Percentiles rank a stretch among this genome's conserved stretches.
These are phyloP conservation scores for Apostichopus japonicus DNA, from an alignment of 35 echinoderm and acorn worm genomes.

Conservation along the genomic window DNA sequence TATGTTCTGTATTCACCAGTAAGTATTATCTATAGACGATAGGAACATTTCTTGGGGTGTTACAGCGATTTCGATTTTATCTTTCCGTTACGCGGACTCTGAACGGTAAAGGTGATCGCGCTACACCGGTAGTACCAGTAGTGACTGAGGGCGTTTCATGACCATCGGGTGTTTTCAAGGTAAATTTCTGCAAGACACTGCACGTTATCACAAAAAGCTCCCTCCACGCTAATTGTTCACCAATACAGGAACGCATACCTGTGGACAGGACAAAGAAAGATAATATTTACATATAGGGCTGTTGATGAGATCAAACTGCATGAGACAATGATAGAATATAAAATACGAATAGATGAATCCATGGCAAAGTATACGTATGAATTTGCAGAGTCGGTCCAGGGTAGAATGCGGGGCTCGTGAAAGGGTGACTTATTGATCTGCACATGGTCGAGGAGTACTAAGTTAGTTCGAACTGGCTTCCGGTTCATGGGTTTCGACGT, in stretches of 20 bases:
- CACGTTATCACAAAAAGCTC: slow-evolving; percentile 30
- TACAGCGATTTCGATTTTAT: neutral
- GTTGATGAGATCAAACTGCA: neutral
- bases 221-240: slow-evolving; percentile 41
- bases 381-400: too few relatives aligned
- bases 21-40: too few relatives aligned
- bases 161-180: neutral
- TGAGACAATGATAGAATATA: neutral
- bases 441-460: too few relatives aligned
- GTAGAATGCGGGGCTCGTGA: too few relatives aligned
- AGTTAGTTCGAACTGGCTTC: too few relatives aligned
- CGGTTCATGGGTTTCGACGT: too few relatives aligned
- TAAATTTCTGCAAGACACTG: slow-evolving; percentile 5
- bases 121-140: neutral
- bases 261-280: neutral
- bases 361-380: too few relatives aligned
- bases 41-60: too few relatives aligned
- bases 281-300: neutral
- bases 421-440: too few relatives aligned
- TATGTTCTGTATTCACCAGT: too few relatives aligned
- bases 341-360: too few relatives aligned
- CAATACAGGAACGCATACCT: slow-evolving; percentile 50
- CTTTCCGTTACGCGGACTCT: neutral
- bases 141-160: neutral
- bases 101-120: neutral